These are phyloP conservation scores for Crocodylus rhombifer DNA, from an alignment of 2,797 vertebrate genomes.

Conservation along the genomic window DNA sequence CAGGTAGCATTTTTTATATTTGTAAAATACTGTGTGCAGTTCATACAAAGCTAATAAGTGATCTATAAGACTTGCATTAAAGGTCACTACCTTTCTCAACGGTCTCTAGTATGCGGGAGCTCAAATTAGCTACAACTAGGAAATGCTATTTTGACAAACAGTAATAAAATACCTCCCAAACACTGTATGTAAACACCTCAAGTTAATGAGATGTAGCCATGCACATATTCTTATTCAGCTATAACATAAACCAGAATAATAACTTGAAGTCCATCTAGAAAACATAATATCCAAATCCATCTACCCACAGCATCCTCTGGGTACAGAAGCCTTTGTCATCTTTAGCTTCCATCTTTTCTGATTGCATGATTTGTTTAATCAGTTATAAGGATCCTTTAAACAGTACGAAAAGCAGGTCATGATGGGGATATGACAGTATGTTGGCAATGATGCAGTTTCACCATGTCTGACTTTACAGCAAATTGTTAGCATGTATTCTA, in stretches of 20 bases:
- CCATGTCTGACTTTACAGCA: not conserved
- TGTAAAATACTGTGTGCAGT: constrained; percentile 23
- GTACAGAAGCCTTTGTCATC: not conserved
- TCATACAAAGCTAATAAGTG: not conserved
- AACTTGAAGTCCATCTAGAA: constrained; percentile 49
- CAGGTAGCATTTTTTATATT: constrained; percentile 17
- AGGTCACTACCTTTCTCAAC: constrained; percentile 20
- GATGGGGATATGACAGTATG: not conserved
- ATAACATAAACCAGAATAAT: constrained; percentile 39
- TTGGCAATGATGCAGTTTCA: not conserved
- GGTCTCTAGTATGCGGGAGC: constrained; percentile 4
- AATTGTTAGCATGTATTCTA: not conserved
- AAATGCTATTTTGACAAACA: not conserved
- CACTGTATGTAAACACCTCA: not conserved
- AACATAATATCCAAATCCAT: constrained; percentile 25
- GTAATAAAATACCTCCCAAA: constrained; percentile 14
- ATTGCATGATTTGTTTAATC: not conserved
- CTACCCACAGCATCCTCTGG: constrained; percentile 25
- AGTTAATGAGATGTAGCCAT: constrained; percentile 20
- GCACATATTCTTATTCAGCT: constrained; percentile 6
- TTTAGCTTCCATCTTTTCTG: not conserved
- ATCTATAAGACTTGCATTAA: constrained; percentile 13
- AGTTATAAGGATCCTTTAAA: not conserved
- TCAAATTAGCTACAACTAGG: constrained; percentile 36
- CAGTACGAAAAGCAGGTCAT: not conserved